Conservation (phyloP, 2,888 invertebrate genomes). For the Endotricha flammealis region DNA sequence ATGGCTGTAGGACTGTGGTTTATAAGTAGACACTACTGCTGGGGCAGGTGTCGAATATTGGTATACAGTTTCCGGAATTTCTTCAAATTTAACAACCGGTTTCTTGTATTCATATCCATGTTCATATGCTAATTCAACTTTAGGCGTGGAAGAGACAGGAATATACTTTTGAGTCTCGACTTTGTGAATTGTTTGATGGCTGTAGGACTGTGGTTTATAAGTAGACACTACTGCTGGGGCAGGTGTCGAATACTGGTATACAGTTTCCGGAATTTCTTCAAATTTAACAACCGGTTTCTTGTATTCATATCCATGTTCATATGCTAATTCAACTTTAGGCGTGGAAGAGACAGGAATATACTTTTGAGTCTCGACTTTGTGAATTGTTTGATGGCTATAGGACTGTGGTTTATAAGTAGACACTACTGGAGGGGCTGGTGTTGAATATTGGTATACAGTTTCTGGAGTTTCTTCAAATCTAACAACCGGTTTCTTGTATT, state of each 20-base stretch:
- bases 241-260: conserved; percentile 41
- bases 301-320: conserved; percentile 28
- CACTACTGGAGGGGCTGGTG: too few relatives aligned
- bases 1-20: conserved; percentile 53
- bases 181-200: conserved; percentile 58
- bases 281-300: conserved; percentile 31
- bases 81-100: conserved; percentile 38
- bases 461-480: too few relatives aligned
- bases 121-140: conserved; percentile 35
- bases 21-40: conserved; percentile 42
- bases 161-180: conserved; percentile 40
- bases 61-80: conserved; percentile 40
- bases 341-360: too few relatives aligned
- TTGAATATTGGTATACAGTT: too few relatives aligned
- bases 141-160: conserved; percentile 49
- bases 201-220: conserved; percentile 51
- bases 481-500: too few relatives aligned
- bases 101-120: too few relatives aligned
- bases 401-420: conserved; percentile 45
- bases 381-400: conserved; percentile 52
- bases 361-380: conserved; percentile 41
- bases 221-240: conserved; percentile 42
- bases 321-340: conserved; percentile 41
- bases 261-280: conserved; percentile 44
- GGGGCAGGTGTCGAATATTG: conserved; percentile 45